Conservation (phyloP, 2,797 vertebrate species). For the Dendrocincla tyrannina region DNA sequence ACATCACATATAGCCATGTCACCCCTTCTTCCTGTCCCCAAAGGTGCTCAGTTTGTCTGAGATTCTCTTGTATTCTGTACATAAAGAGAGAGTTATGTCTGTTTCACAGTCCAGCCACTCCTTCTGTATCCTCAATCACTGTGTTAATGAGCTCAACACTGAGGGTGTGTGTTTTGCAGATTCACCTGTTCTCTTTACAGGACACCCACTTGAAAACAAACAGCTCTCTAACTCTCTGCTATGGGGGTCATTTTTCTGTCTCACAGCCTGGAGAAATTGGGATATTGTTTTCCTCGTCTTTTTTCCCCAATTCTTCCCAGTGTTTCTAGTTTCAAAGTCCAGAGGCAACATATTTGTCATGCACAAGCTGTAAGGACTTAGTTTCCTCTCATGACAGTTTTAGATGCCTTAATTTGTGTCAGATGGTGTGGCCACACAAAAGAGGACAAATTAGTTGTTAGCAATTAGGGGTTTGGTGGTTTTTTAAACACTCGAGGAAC, state of each 20-base stretch:
- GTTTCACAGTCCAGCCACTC: not conserved
- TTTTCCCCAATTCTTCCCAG: not conserved
- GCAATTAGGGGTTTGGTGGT: rapidly evolving
- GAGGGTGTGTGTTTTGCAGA: not conserved
- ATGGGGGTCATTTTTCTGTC: not conserved
- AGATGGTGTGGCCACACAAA: not conserved
- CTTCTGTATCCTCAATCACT: not conserved
- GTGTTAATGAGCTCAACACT: not conserved
- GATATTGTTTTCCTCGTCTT: not conserved
- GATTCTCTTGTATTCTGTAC: not conserved
- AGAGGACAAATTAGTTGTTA: not conserved
- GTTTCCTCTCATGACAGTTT: not conserved
- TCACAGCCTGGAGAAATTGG: not conserved
- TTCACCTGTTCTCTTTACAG: not conserved
- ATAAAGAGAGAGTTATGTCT: not conserved
- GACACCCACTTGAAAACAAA: not conserved
- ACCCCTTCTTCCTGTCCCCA: not conserved
- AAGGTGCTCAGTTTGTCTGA: not conserved
- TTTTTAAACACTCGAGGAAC: not conserved
- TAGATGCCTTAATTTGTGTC: not conserved
- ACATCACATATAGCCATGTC: not conserved
- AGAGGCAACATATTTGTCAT: not conserved
- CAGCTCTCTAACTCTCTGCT: not conserved
- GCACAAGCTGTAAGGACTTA: not conserved
- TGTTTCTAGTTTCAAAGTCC: not conserved